Evolutionary conservation across 1,140 invertebrate genomes (phyloP), one percentile per base, ranked within the genome.

Genomic region (Harlomillsia oculata): DNA sequence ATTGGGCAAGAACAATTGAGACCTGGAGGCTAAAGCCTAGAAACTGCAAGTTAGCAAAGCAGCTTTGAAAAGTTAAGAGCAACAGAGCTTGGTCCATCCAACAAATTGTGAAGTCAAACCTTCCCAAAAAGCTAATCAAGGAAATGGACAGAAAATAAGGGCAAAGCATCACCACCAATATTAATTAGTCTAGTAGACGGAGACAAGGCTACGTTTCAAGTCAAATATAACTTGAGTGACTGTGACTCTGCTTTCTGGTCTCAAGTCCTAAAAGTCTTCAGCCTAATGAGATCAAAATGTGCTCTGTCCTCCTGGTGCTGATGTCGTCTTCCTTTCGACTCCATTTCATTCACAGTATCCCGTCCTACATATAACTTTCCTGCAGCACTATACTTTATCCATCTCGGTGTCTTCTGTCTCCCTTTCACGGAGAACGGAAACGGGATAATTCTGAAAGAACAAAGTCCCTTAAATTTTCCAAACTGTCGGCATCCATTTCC

Each of bases 261-360:
- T 48, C 28, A 48, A 48, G 28, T 32, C 39, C 48, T 34, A 34
- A 49, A 60, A 50, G 51, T 51, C 39, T 36, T 53, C 39, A 30
- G 23, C 37, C 53, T 56, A 60, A 56, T 46, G 53, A 60, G 53
- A 60, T 60, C 53, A 60, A 60, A 60, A 60, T 60, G 53, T 56
- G 25, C 16, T 26, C 25, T 28, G 45, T 48, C 45, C 45, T 48
- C 43, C 43, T 45, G 29, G 45, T 30, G 45, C 36, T 30, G 9
- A 9, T n/a, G 32, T 34, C 16, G 20, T 29, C 39, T 29, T 26
- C n/a, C 44, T 32, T n/a, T n/a, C n/a, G n/a, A n/a, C 34, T 30
- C 13, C 18, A 34, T 18, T 20, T 48, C 45, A 20, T 21, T 2
- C 34, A 9, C 5, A 40, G 6, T 21, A 20, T 25, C 23, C 32